Conservation (phyloP, 2,797 vertebrate species). For the Pseudomugil gertrudae region DNA sequence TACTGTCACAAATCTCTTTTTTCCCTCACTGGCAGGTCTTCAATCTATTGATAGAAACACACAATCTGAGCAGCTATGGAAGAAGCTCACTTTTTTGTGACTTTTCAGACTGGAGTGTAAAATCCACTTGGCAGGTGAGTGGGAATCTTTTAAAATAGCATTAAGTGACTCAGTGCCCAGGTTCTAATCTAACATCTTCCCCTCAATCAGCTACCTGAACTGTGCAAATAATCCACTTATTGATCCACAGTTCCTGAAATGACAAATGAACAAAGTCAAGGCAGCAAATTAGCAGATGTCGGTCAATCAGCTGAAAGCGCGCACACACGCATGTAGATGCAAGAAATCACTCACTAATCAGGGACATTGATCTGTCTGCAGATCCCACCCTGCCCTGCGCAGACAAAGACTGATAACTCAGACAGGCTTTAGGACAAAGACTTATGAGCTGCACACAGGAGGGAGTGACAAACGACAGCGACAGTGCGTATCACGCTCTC, state of each 20-base stretch:
- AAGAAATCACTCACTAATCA: conserved; percentile 71
- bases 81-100: conserved; percentile 4
- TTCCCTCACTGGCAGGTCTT: neutral
- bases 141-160: conserved; percentile 25
- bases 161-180: conserved; percentile 37
- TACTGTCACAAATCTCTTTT: too few relatives aligned
- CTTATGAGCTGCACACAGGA: too few relatives aligned
- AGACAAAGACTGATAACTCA: conserved; percentile 59
- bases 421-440: conserved; percentile 42
- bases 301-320: conserved; percentile 19
- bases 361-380: conserved; percentile 73
- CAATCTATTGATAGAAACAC: neutral
- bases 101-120: conserved; percentile 17
- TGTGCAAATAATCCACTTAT: conserved; percentile 63
- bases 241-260: conserved; percentile 49
- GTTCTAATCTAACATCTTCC: conserved; percentile 51
- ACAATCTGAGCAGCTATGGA: neutral
- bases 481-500: too few relatives aligned
- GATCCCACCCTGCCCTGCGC: conserved; percentile 22
- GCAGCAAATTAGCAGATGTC: conserved; percentile 35
- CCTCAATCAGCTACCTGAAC: conserved; percentile 42
- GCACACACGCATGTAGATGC: conserved; percentile 16
- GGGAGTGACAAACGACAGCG: too few relatives aligned
- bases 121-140: conserved; percentile 15
- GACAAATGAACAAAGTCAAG: conserved; percentile 68